Percentiles rank a stretch among this genome's conserved stretches.
Conservation (phyloP, 2,113 vertebrate species). For the Picathartes gymnocephalus region DNA sequence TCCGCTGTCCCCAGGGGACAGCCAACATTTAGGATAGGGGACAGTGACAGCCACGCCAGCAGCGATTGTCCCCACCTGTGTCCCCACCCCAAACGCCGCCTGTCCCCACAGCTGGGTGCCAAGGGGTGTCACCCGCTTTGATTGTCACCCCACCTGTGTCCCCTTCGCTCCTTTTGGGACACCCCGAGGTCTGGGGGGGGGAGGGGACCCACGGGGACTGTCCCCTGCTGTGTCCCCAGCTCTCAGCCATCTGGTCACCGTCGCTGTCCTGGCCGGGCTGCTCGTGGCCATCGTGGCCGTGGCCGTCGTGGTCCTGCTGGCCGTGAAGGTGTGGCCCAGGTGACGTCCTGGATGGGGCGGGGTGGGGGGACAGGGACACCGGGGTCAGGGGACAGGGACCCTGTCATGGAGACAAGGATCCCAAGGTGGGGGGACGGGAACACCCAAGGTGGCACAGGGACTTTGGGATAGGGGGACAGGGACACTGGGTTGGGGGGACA, state of each 20-base stretch:
- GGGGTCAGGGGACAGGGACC: too few relatives aligned
- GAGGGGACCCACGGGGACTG: rapidly evolving
- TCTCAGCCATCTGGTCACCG: not conserved
- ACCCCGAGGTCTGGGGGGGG: too few relatives aligned
- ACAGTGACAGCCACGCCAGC: not conserved
- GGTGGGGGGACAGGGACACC: rapidly evolving
- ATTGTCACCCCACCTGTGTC: not conserved
- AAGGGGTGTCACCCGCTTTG: rapidly evolving
- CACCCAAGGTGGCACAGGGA: not conserved
- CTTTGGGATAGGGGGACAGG: not conserved
- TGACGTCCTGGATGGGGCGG: rapidly evolving
- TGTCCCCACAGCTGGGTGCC: not conserved
- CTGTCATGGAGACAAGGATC: too few relatives aligned
- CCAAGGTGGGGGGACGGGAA: not conserved
- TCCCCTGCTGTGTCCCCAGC: not conserved
- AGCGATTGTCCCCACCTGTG: rapidly evolving
- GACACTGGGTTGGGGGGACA: not conserved
- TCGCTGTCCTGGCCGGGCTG: not conserved
- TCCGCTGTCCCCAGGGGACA: not conserved
- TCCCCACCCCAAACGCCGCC: rapidly evolving
- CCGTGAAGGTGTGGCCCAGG: not conserved
- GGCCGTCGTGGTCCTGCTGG: not conserved
- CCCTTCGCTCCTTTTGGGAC: not conserved
- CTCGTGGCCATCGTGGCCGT: not conserved
- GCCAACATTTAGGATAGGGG: not conserved